phyloP scores from a whole-genome alignment of 2,113 vertebrate species.

The Physeter macrocephalus region DNA sequence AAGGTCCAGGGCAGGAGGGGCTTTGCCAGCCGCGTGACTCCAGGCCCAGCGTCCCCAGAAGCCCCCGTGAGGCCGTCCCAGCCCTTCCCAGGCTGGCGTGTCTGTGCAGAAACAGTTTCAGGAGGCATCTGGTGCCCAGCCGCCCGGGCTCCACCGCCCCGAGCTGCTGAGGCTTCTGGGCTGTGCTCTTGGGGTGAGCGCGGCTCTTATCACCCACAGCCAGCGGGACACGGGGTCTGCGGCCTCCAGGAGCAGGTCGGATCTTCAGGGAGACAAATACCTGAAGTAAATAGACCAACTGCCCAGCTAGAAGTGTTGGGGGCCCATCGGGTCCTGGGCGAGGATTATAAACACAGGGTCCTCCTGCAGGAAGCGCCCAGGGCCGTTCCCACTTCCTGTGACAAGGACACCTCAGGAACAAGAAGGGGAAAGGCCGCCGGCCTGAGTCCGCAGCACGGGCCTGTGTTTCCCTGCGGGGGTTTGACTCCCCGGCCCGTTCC shows the following conservation, averaged over 20 bases:
- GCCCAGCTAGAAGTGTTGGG: neutral
- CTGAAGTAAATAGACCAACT: neutral
- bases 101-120: no score
- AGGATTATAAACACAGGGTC: neutral
- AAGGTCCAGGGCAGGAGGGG: neutral
- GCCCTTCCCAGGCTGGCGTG: neutral
- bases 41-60: neutral
- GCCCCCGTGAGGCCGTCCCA: neutral
- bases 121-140: neutral
- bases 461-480: no score
- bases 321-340: neutral
- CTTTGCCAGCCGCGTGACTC: rapidly evolving
- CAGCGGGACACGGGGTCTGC: neutral
- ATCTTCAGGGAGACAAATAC: neutral
- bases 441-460: no score
- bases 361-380: neutral
- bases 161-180: neutral
- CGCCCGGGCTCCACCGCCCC: rapidly evolving
- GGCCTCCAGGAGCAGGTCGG: neutral
- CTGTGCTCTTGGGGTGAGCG: rapidly evolving
- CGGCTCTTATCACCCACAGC: neutral
- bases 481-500: neutral
- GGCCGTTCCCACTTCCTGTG: neutral
- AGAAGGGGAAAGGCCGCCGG: neutral
- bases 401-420: rapidly evolving